Percentiles rank a stretch among this genome's conserved stretches.
These are phyloP conservation scores for Virgularia gustaviana DNA, from an alignment of 92 coral and sea anemone genomes.

Conservation along the genomic window DNA sequence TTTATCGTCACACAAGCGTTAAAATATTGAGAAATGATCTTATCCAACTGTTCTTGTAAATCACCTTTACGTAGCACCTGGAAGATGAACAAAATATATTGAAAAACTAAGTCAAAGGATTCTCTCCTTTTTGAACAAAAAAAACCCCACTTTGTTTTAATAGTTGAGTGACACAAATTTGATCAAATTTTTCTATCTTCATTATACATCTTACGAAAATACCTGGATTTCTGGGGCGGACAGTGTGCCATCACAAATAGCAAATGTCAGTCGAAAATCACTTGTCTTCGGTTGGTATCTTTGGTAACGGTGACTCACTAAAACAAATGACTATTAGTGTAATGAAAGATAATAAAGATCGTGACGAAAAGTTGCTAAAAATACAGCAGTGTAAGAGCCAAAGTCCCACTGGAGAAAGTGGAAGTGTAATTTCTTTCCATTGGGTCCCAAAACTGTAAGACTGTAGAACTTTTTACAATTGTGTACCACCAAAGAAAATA, in stretches of 20 bases:
- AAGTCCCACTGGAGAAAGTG: too few species aligned
- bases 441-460: too few species aligned
- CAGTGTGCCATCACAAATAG: constrained; percentile 80
- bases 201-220: too few species aligned
- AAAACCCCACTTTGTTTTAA: not conserved
- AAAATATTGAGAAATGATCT: constrained; percentile 19
- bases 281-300: constrained; percentile 62
- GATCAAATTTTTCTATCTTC: too few species aligned
- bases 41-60: constrained; percentile 10
- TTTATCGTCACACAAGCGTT: not conserved
- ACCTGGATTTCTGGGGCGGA: constrained; percentile 93
- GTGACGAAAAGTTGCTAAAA: too few species aligned
- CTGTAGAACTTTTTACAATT: too few species aligned
- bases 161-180: not conserved
- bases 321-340: not conserved
- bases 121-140: not conserved
- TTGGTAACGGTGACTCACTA: constrained; percentile 78
- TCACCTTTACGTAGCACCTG: constrained; percentile 10
- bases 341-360: too few species aligned
- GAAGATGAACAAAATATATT: too few species aligned
- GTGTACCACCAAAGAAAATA: too few species aligned
- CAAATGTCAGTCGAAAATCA: constrained; percentile 74
- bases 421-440: too few species aligned
- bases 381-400: too few species aligned
- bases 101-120: not conserved